Percentiles rank a stretch among this genome's conserved stretches.
These are phyloP conservation scores for Nymphalis polychloros DNA, from an alignment of 2,888 invertebrate genomes.

Conservation along the genomic window DNA sequence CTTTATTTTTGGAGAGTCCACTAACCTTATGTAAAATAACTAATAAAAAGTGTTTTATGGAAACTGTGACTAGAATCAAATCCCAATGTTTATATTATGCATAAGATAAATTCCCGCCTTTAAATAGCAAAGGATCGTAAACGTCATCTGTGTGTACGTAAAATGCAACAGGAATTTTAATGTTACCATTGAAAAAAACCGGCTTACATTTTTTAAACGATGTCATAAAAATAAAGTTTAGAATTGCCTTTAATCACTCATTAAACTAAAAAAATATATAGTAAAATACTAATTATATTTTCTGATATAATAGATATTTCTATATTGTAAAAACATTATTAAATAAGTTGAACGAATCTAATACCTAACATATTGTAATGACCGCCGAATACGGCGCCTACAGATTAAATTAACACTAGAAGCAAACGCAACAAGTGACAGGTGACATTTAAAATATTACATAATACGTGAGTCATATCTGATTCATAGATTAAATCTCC, in stretches of 20 bases:
- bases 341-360: too few relatives aligned
- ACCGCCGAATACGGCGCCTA: not conserved
- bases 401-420: not conserved
- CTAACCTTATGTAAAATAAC: conserved; percentile 27
- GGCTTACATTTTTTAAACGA: too few relatives aligned
- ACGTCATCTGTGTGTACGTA: conserved; percentile 7
- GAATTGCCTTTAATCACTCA: too few relatives aligned
- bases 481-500: conserved; percentile 12
- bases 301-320: too few relatives aligned
- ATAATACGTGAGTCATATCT: conserved; percentile 18
- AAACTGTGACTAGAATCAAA: conserved; percentile 24
- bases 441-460: conserved; percentile 19
- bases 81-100: conserved; percentile 7
- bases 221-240: too few relatives aligned
- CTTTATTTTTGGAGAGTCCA: conserved; percentile 26
- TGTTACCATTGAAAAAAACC: not conserved
- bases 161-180: conserved; percentile 10
- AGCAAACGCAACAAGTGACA: conserved; percentile 2
- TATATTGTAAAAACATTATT: too few relatives aligned
- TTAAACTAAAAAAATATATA: too few relatives aligned
- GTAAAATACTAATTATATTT: too few relatives aligned
- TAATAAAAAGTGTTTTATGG: conserved; percentile 15
- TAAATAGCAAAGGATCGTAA: conserved; percentile 7
- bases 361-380: not conserved
- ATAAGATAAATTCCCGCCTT: conserved; percentile 4